These are phyloP conservation scores for Aspidiotus destructor DNA, from an alignment of 2,888 invertebrate genomes.

Conservation along the genomic window DNA sequence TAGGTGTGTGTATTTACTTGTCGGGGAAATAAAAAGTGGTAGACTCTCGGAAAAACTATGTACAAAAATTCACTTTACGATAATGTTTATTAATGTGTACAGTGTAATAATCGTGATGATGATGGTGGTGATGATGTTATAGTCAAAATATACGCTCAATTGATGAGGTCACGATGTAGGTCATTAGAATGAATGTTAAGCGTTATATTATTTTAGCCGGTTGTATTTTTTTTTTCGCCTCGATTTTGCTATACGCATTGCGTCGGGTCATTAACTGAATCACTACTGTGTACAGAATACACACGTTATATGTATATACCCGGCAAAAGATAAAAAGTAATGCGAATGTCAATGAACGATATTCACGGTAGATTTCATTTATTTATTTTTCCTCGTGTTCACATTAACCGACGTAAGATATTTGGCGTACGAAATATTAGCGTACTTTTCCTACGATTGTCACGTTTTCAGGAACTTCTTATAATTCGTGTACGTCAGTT, in stretches of 20 bases:
- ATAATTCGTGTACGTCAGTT: no score
- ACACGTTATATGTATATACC: no score
- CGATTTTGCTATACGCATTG: conserved; percentile 15
- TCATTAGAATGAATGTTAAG: conserved; percentile 28
- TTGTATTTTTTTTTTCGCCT: conserved; percentile 13
- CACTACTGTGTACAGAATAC: not conserved
- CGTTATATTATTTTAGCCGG: conserved; percentile 20
- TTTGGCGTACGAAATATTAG: no score
- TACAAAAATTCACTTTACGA: no score
- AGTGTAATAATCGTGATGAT: no score
- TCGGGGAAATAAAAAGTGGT: no score
- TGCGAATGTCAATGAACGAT: conserved; percentile 27
- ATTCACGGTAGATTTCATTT: conserved; percentile 19
- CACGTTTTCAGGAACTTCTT: no score
- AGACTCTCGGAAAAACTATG: no score
- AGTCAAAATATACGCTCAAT: conserved; percentile 16
- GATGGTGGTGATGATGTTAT: not conserved
- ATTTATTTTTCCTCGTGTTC: not conserved
- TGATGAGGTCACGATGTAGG: conserved; percentile 21
- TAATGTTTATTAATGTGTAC: no score
- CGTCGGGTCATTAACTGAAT: conserved; percentile 29
- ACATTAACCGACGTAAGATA: no score
- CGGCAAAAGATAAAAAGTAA: conserved; percentile 18
- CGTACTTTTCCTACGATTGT: no score
- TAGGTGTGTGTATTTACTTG: no score